Percentiles rank a stretch among this genome's conserved stretches.
Conservation (phyloP, 2,113 vertebrate genomes). For the Melanocharis versteri region DNA sequence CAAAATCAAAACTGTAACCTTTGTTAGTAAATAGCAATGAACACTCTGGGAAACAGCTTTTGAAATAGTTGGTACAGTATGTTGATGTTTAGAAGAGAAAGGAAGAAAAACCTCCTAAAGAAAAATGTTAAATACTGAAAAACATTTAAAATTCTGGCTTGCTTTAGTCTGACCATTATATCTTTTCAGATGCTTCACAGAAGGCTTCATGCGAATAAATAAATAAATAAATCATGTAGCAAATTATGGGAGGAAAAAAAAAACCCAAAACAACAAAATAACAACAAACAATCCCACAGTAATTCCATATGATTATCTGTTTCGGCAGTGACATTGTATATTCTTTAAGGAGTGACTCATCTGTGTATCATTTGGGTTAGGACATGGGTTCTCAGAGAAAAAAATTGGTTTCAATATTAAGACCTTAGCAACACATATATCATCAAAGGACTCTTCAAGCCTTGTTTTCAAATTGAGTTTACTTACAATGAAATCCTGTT, state of each 20-base stretch:
- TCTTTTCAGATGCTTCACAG: neutral
- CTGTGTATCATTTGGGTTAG: neutral
- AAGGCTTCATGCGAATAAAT: neutral
- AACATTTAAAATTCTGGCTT: neutral
- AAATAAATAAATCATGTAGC: neutral
- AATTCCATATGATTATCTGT: neutral
- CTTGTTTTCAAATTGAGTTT: neutral
- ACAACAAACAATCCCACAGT: neutral
- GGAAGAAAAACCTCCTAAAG: neutral
- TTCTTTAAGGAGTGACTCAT: neutral
- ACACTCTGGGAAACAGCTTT: neutral
- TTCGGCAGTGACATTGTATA: neutral
- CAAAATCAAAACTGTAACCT: conserved; percentile 12
- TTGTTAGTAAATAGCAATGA: conserved; percentile 5
- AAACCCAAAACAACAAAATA: neutral
- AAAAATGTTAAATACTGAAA: neutral
- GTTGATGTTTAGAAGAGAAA: neutral
- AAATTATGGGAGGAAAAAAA: neutral
- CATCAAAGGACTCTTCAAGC: neutral
- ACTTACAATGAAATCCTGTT: neutral
- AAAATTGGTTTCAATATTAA: neutral
- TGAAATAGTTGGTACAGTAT: conserved; percentile 26
- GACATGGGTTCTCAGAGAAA: neutral
- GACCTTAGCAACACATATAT: neutral
- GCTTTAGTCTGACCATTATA: neutral